A percentile compares a stretch with the other conserved stretches of the same genome.
Conservation (phyloP, 2,797 vertebrate genomes). For the Hypotaenidia philippensis region DNA sequence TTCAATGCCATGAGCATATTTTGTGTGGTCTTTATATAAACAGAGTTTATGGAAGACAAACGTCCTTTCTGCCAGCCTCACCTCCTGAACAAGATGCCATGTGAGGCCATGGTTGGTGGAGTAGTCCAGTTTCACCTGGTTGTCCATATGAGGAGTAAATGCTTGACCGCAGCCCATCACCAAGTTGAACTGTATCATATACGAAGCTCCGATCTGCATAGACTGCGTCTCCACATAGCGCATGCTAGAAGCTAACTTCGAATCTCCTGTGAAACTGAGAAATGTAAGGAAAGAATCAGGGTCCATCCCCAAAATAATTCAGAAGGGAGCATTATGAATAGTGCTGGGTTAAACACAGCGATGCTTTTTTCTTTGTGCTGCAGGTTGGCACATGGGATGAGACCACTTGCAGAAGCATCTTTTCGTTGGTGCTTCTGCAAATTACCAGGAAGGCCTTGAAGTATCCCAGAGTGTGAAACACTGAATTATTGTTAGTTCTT, state of each 20-base stretch:
- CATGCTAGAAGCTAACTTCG: conserved; percentile 92
- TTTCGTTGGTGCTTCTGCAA: neutral
- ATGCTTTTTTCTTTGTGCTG: neutral
- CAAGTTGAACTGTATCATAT: conserved; percentile 96
- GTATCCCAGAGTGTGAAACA: neutral
- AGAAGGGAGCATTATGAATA: neutral
- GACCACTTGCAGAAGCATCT: neutral
- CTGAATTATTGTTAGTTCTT: conserved; percentile 29
- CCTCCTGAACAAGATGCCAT: conserved; percentile 98
- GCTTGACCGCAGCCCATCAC: conserved; percentile 94
- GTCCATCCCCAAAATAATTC: neutral
- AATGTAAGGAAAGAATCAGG: conserved; percentile 19
- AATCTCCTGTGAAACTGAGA: conserved; percentile 95
- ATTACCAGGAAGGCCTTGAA: neutral
- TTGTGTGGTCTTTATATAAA: neutral
- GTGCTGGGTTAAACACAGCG: neutral
- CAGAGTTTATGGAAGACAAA: neutral
- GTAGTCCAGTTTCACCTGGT: conserved; percentile 96
- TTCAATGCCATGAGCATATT: neutral
- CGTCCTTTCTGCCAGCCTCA: conserved; percentile 54
- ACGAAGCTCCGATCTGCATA: conserved; percentile 97
- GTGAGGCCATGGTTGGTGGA: conserved; percentile 98
- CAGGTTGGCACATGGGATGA: neutral
- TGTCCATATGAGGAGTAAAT: conserved; percentile 94
- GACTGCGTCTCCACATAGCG: conserved; percentile 99